Evolutionary conservation across 2,797 vertebrate species (phyloP), one percentile per base, ranked within the genome.

Genomic region (Stomatorhinus walkeri): DNA sequence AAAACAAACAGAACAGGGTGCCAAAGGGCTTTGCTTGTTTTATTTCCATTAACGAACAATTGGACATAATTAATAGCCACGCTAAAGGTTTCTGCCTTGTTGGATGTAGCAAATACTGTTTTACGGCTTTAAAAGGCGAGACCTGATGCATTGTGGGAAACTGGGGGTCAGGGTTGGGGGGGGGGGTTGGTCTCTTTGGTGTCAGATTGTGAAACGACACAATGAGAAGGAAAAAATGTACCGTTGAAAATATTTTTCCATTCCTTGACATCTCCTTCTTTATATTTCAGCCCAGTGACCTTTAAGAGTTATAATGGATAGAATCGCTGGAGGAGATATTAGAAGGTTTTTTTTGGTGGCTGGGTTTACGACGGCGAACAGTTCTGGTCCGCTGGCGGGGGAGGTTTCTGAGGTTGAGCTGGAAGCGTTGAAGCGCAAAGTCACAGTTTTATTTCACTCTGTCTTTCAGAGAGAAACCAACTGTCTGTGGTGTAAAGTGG

Each of bases 391-490:
- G 46, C 59, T 24, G 48, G 49, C 46, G 59, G 76, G 40, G 87
- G 43, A 85, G 90, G 46, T 28, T 56, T 87, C 83, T 59, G 72
- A n/a, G 52, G 72, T 24, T 14, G 54, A 32, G 14, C 14, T 40
- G 54, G 56, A 46, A 88, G 72, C 36, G 51, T 32, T 59, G 28
- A 43, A 86, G 90, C 91, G 88, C 76, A 91, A 91, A 89, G 87
- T 68, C 56, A n/a, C 52, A 48, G 79, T 64, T 87, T 87, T 90
- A 86, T 92, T 90, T 92, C 88, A 91, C 89, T 88, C 91, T 89
- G 48, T 64, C 83, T 91, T 36, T 88, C 76, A 68, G 88, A 92
- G 84, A 81, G 76, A 89, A 89, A 90, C 90, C 81, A 49, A 46
- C 81, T 14, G n/a, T 85, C 43, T 56, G 51, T 56, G 14, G 14